Conservation (phyloP, 2,113 vertebrate genomes). For the Engystomops pustulosus region DNA sequence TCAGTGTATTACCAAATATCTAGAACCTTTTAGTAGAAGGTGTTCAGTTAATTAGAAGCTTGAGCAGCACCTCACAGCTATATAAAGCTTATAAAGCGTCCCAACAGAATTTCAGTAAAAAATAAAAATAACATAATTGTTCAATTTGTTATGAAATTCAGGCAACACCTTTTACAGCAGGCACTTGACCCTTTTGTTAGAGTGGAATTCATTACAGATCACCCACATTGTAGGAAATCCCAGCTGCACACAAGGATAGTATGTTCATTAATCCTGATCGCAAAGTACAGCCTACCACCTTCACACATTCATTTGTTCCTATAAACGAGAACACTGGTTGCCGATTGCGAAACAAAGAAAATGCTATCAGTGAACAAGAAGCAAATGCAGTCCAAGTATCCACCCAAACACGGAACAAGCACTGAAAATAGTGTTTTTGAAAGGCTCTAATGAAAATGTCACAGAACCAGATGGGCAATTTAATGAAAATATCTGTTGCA, state of each 20-base stretch:
- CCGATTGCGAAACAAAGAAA: slow-evolving; percentile 11
- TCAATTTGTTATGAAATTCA: too few species aligned
- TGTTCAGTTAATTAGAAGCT: too few species aligned
- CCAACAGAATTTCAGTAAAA: too few species aligned
- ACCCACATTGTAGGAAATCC: slow-evolving; percentile 17
- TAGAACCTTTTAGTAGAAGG: too few species aligned
- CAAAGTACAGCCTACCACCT: not conserved
- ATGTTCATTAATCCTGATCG: slow-evolving; percentile 14
- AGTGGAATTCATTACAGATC: not conserved
- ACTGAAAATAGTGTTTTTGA: slow-evolving; percentile 37
- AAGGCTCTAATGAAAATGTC: slow-evolving; percentile 49
- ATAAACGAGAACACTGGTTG: not conserved
- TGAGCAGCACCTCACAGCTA: too few species aligned
- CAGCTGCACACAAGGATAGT: slow-evolving; percentile 6
- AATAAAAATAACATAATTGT: not conserved
- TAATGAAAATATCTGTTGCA: slow-evolving; percentile 47
- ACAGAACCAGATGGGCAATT: slow-evolving; percentile 48
- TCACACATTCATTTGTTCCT: slow-evolving; percentile 17
- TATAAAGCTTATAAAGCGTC: too few species aligned
- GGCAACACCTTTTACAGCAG: not conserved
- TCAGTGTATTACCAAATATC: too few species aligned
- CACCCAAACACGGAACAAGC: slow-evolving; percentile 12
- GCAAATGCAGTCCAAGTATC: not conserved
- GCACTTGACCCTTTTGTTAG: too few species aligned
- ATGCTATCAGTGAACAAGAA: not conserved